Conservation (phyloP, 2,113 vertebrate genomes). For the Vireo altiloquus region DNA sequence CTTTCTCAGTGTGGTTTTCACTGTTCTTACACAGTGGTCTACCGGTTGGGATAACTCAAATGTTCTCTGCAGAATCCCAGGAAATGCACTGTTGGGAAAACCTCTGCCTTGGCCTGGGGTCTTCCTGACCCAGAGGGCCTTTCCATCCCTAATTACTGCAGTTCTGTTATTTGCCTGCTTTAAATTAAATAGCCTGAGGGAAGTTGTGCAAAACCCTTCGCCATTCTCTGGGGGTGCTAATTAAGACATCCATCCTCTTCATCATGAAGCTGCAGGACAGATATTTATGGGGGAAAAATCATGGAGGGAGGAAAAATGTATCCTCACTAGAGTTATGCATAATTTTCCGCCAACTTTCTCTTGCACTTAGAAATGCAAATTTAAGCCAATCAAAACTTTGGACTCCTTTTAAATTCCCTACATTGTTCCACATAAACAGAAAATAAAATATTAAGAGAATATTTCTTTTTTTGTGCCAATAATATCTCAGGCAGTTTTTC, state of each 20-base stretch:
- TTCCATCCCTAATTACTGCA: background rate
- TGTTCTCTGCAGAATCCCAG: background rate
- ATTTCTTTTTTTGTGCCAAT: background rate
- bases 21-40: background rate
- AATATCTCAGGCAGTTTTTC: background rate
- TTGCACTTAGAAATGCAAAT: background rate
- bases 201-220: background rate
- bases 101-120: background rate
- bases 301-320: background rate
- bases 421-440: background rate
- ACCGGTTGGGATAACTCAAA: background rate
- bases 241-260: background rate
- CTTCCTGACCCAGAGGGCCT: background rate
- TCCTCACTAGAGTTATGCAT: background rate
- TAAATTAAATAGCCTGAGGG: background rate
- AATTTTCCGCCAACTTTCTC: background rate
- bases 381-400: background rate
- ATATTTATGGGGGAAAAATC: background rate
- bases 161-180: background rate
- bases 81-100: background rate
- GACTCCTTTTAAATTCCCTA: background rate
- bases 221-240: background rate
- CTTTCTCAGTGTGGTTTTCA: background rate
- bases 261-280: background rate
- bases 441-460: background rate